These are phyloP conservation scores for Sesia apiformis DNA, from an alignment of 2,888 invertebrate genomes.

Conservation along the genomic window DNA sequence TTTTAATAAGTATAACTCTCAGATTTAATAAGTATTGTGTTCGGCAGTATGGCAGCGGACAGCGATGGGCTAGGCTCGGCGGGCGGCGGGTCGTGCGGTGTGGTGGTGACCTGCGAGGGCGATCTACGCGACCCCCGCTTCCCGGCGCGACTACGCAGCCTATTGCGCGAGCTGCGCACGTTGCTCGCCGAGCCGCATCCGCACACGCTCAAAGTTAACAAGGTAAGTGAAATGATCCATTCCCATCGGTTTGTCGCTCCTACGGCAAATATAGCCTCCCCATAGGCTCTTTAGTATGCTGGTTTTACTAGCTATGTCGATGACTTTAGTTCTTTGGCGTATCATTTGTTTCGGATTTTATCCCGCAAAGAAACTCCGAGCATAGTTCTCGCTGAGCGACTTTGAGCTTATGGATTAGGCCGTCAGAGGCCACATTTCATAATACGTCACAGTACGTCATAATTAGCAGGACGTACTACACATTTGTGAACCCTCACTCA, in stretches of 20 bases:
- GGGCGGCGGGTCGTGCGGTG: conserved; percentile 89
- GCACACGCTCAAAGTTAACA: conserved; percentile 79
- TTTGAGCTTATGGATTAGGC: too few relatives aligned
- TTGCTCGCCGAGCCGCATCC: conserved; percentile 79
- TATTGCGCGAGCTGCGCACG: conserved; percentile 85
- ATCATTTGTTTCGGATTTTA: too few relatives aligned
- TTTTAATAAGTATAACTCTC: too few relatives aligned
- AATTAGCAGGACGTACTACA: too few relatives aligned
- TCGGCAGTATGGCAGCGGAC: conserved; percentile 84
- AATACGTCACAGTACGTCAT: too few relatives aligned
- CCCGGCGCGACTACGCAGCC: conserved; percentile 84
- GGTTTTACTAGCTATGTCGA: too few relatives aligned
- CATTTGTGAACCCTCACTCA: too few relatives aligned
- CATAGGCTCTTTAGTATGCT: neutral
- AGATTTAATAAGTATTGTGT: neutral
- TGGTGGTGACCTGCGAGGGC: conserved; percentile 94
- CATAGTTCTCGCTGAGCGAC: too few relatives aligned
- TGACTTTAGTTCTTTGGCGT: too few relatives aligned
- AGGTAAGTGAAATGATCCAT: conserved; percentile 31
- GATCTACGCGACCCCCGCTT: conserved; percentile 91
- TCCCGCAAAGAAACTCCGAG: too few relatives aligned
- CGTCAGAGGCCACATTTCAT: too few relatives aligned
- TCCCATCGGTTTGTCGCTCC: too few relatives aligned
- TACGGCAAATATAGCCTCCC: neutral
- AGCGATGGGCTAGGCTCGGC: conserved; percentile 83